These are phyloP conservation scores for Glaucopsyche alexis DNA, from an alignment of 2,888 invertebrate genomes.

Conservation along the genomic window DNA sequence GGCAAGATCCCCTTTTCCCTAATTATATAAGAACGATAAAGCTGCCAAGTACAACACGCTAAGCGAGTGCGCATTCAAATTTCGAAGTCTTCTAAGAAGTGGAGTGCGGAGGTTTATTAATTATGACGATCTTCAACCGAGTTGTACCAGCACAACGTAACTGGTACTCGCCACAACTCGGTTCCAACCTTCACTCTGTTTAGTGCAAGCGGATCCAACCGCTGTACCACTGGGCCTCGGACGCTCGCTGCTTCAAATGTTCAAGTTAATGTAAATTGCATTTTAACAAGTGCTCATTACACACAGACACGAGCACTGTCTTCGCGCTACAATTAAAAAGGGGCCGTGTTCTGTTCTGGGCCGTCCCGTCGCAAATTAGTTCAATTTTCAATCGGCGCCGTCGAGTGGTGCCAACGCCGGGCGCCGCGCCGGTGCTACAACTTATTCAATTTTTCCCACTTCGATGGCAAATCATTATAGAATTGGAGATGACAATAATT, in stretches of 20 bases:
- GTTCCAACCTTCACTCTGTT: no score
- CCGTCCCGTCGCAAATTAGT: slow-evolving; percentile 52
- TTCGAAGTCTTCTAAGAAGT: no score
- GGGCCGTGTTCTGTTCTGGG: background rate
- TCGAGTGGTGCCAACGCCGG: background rate
- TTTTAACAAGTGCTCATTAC: slow-evolving; percentile 3
- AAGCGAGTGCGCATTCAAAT: no score
- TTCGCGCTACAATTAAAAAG: slow-evolving; percentile 12
- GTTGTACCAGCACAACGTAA: no score
- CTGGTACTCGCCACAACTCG: no score
- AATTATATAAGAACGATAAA: no score
- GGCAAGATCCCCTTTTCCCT: no score
- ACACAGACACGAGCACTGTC: background rate
- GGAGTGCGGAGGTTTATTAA: no score
- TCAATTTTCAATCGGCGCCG: slow-evolving; percentile 59
- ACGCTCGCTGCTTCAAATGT: background rate
- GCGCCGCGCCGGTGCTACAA: background rate
- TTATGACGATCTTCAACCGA: no score
- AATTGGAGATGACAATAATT: slow-evolving; percentile 26
- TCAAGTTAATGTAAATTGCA: background rate
- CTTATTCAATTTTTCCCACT: slow-evolving; percentile 41
- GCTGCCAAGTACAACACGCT: no score
- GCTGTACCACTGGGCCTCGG: background rate
- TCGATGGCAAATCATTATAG: slow-evolving; percentile 14
- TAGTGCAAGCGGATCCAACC: background rate